phyloP scores from a whole-genome alignment of 2,113 vertebrate species.

The Malurus alboscapulatus region DNA sequence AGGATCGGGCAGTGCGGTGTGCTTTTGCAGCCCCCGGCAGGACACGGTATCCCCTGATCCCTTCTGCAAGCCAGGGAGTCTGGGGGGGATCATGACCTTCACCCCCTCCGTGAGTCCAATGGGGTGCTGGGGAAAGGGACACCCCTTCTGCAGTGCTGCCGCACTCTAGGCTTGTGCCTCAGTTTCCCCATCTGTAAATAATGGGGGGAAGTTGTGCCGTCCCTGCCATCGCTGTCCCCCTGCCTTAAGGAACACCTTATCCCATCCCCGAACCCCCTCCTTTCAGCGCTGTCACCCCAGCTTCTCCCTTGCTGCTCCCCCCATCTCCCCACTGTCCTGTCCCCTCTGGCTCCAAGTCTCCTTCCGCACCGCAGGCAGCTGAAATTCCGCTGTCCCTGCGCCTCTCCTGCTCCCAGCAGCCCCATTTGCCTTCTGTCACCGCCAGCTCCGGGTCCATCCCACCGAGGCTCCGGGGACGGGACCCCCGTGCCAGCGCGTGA shows the following conservation, averaged over 20 bases:
- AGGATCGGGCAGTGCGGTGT: fast-evolving
- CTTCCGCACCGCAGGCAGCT: not conserved
- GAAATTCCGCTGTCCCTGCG: not conserved
- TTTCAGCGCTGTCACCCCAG: not conserved
- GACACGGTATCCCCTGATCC: not conserved
- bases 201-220: not conserved
- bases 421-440: not conserved
- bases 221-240: fast-evolving
- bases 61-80: not conserved
- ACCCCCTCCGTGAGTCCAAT: fast-evolving
- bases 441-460: not conserved
- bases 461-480: not conserved
- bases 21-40: not conserved
- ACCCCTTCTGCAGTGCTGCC: not conserved
- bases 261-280: not conserved
- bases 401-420: not conserved
- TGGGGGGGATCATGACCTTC: not conserved
- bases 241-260: not conserved
- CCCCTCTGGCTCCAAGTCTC: not conserved
- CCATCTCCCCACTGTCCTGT: not conserved
- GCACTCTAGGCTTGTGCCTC: not conserved
- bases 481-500: not conserved
- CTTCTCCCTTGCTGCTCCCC: not conserved
- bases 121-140: not conserved
- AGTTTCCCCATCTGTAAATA: slow-evolving; percentile 15